Evolutionary conservation across 2,113 vertebrate genomes (phyloP).

Genomic region (Trichechus manatus): DNA sequence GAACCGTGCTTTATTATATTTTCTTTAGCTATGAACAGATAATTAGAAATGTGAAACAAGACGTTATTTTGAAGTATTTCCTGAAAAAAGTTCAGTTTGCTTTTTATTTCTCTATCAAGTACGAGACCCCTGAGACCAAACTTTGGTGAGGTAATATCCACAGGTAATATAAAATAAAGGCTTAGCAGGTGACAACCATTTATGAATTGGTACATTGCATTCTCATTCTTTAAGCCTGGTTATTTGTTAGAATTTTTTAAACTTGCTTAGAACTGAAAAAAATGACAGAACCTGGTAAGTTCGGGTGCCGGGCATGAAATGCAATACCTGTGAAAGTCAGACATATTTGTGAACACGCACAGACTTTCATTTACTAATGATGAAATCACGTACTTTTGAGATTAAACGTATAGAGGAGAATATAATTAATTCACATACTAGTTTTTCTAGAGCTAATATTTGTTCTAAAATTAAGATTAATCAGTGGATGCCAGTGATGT

Average conservation of each 20-base stretch:
- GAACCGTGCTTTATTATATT: not conserved
- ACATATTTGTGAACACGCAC: not conserved
- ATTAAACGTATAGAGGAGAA: not conserved
- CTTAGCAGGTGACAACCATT: not conserved
- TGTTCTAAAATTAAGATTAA: not conserved
- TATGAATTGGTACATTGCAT: too few relatives aligned
- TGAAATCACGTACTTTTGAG: not conserved
- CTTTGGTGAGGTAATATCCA: slow-evolving; percentile 16
- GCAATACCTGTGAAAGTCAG: not conserved
- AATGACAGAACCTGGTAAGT: not conserved
- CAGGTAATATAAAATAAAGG: not conserved
- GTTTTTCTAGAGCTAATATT: not conserved
- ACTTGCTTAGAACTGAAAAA: not conserved
- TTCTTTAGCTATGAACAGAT: not conserved
- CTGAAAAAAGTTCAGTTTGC: not conserved
- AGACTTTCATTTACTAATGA: not conserved
- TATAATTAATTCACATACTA: not conserved
- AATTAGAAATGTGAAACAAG: not conserved
- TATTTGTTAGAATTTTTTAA: not conserved
- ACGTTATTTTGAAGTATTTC: not conserved
- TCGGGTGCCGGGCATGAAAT: not conserved
- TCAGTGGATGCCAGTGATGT: not conserved
- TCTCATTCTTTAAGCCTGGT: not conserved
- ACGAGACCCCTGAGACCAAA: not conserved
- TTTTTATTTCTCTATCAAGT: slow-evolving; percentile 13